Evolutionary conservation across 2,888 invertebrate species (phyloP), one percentile per base, ranked within the genome.

Genomic region (Lepidochrysops patricia): DNA sequence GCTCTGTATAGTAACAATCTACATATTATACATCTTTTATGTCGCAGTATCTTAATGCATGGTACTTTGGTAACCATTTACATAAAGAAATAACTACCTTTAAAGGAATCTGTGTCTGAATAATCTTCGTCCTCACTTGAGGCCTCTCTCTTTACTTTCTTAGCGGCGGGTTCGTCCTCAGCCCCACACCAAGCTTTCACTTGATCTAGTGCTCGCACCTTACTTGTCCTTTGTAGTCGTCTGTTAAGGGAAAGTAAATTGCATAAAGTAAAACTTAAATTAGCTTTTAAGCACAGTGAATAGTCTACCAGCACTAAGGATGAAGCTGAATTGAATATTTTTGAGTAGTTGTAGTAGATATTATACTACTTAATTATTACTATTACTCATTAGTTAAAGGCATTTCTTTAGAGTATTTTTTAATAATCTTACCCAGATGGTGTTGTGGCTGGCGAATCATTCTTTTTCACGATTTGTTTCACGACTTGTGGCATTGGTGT

Each of bases 171-270:
- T 63, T 84, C 83, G 48, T 81, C 90, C 2, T 85, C 90, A 0
- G 90, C 93, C 12, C 94, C 94, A 68, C 94, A 95, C 96, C 96
- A 96, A 62, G 94, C 94, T 74, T 96, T 96, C 60, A 96, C 95
- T 76, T 95, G 95, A 77, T 94, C 94, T 76, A 95, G 84, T 0
- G 95, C 95, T 68, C 94, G 94, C 57, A 93, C 93, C 77, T 96
- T 96, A 70, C 95, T 95, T n/a, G 92, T 93, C 19, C 94, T 90
- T 73, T 93, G 93, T 2, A 94, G 93, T 26, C 94, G 91, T 2
- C 93, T 93, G 66, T 1, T 29, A 4, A 43, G 3, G 5, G 5
- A 29, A 25, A 25, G 13, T 19, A 56, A 25, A 37, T 9, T 13
- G 19, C 7, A 37, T 5, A 2, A 4, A n/a, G 13, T 13, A 0